Base-by-base conservation (phyloP, 2,888 invertebrate genomes). In the Dynastes tityus region DNA sequence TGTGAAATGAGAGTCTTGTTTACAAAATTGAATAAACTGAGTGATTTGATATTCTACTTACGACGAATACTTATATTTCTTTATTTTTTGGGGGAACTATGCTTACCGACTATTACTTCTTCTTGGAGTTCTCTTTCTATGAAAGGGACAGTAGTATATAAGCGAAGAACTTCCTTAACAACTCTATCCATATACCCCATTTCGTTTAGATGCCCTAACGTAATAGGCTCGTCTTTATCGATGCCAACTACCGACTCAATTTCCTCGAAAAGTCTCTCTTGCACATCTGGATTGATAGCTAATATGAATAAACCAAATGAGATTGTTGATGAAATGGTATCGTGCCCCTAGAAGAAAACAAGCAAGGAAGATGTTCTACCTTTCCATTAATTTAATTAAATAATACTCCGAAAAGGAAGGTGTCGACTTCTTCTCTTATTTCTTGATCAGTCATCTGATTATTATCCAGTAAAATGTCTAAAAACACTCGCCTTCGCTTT, bases 151-250 rank as follows among this genome's bases (percentile, higher is more conserved):
- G 91, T 89, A 0, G 92, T 90, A 86, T 90, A 91, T 9, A 92
- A 82, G 73, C 92, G 88, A n/a, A 92, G 83, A 0, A 89, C 88
- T 86, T 92, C 92, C 82, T 92, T 92, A 53, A 92, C 89, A 0
- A 92, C 90, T 63, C 91, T 89, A 82, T 92, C 92, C 78, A 92
- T 85, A 84, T 91, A 92, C 29, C 89, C 89, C 84, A 91, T 88
- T 55, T 87, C 83, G 61, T 87, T 84, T 16, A 90, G 77, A 79
- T 89, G 86, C 80, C 88, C 86, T 70, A 84, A 73, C 13, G 80
- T 79, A 77, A 87, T 80, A 4, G 81, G 77, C 13, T 80, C 80
- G 78, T 81, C 83, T 63, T 81, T 83, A 80, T 85, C 85, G 11
- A 80, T 79, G 1, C 86, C 87, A 37, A 87, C 77, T 16, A 84